Evolutionary conservation across 1,140 invertebrate species (phyloP).

Genomic region (Bombus terrestris): DNA sequence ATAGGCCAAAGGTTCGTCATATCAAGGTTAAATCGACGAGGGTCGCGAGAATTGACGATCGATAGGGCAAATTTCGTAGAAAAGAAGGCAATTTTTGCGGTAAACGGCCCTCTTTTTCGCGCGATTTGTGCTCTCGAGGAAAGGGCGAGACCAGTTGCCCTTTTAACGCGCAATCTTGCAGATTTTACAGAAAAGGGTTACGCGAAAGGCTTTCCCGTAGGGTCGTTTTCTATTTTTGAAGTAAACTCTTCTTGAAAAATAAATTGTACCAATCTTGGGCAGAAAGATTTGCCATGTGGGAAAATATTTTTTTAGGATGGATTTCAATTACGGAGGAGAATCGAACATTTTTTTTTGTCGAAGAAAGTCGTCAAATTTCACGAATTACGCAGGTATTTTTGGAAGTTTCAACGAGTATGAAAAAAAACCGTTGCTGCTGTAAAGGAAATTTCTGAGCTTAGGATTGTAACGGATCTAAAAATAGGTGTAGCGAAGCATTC

Average conservation of each 20-base stretch:
- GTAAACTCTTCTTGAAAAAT: neutral
- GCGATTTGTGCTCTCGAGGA: neutral
- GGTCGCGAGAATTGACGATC: slow-evolving; percentile 38
- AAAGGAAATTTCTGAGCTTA: neutral
- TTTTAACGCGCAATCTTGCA: slow-evolving; percentile 26
- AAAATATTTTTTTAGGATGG: neutral
- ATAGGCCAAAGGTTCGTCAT: slow-evolving; percentile 29
- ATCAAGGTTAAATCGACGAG: slow-evolving; percentile 41
- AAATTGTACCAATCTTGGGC: slow-evolving; percentile 1
- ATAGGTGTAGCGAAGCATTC: no score
- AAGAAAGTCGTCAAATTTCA: neutral
- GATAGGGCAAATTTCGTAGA: slow-evolving; percentile 34
- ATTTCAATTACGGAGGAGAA: neutral
- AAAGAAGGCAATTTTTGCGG: slow-evolving; percentile 35
- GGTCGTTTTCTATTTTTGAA: neutral
- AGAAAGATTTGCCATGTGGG: neutral
- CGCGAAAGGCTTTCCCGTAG: neutral
- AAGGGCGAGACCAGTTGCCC: neutral
- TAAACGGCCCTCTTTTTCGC: slow-evolving; percentile 22
- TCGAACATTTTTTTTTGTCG: neutral
- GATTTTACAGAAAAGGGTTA: slow-evolving; percentile 27
- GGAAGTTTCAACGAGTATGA: neutral
- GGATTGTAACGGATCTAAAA: neutral
- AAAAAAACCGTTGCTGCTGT: neutral
- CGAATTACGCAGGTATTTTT: neutral